Conservation (phyloP, 2,113 vertebrate genomes). For the Oncorhynchus masou region DNA sequence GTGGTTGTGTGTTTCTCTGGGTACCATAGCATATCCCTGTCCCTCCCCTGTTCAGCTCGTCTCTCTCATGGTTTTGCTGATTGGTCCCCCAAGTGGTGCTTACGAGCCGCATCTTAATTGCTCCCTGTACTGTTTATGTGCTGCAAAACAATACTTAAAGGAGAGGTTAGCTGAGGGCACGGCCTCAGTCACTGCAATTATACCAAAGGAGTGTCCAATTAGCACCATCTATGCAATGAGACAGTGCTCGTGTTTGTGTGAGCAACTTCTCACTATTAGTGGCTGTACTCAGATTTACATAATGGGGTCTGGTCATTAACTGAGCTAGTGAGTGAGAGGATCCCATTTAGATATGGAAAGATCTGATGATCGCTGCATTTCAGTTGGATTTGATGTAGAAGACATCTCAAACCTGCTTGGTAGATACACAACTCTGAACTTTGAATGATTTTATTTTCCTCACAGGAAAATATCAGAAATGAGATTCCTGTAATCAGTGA, state of each 20-base stretch:
- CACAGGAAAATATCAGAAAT: conserved; percentile 35
- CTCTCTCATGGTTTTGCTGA: conserved; percentile 45
- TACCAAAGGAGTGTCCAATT: conserved; percentile 74
- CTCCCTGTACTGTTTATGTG: conserved; percentile 70
- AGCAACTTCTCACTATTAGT: conserved; percentile 67
- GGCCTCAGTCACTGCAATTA: conserved; percentile 71
- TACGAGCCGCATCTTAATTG: conserved; percentile 65
- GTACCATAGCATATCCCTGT: too few species aligned
- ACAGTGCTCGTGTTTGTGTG: conserved; percentile 68
- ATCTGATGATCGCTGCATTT: conserved; percentile 67
- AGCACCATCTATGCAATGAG: conserved; percentile 69
- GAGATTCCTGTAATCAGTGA: background rate
- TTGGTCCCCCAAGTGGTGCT: conserved; percentile 61
- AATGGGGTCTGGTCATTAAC: conserved; percentile 76
- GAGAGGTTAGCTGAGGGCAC: conserved; percentile 60
- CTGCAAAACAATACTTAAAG: conserved; percentile 74
- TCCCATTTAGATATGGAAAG: conserved; percentile 76
- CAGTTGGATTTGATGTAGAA: conserved; percentile 52
- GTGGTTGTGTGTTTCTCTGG: too few species aligned
- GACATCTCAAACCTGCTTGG: background rate
- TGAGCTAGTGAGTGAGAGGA: conserved; percentile 66
- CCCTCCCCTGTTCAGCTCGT: conserved; percentile 9
- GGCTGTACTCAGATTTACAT: conserved; percentile 70
- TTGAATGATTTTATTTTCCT: background rate
- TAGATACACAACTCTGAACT: background rate